Evolutionary conservation across 2,113 vertebrate species (phyloP), one percentile per base, ranked within the genome.

Genomic region (Platysteira castanea): DNA sequence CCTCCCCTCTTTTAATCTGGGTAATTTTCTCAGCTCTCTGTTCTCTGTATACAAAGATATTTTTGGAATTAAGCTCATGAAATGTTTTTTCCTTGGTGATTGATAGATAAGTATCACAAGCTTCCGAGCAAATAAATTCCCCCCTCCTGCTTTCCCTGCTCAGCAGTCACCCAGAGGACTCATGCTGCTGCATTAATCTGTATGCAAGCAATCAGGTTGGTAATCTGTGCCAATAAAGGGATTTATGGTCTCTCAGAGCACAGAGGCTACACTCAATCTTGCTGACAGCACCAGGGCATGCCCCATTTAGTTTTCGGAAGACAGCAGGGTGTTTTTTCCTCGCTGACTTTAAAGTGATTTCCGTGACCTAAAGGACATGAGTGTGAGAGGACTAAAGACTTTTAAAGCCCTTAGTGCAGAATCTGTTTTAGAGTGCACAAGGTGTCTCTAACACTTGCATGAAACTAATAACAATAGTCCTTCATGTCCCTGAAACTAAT

Each of bases 181-280:
- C 71, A 26, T 33, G 70, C 68, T 88, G 78, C 57, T 90, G 84
- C 44, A 75, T 85, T 93, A 73, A 71, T 94, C 87, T 75, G 69
- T 68, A 89, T 91, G 79, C 82, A 86, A 96, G 91, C 82, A 84
- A 94, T 93, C 78, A 26, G 2, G 70, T 37, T 75, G 63, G 41
- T 90, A 73, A 93, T 93, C 85, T 89, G 57, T 78, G 79, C 90
- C 89, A 93, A 69, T 95, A 90, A 94, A 87, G 76, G 91, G 79
- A 85, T 96, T 95, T 90, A 89, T 88, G 12, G 10, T 76, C 68
- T 89, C 85, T 12, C 37, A 49, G 77, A 52, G 49, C 64, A 39
- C n/a, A n/a, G 69, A 94, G 89, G 56, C 69, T 75, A 15, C 5
- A 17, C 56, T 96, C 91, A 94, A 6, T 89, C 87, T 95, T 95